Base-by-base conservation (phyloP, 2,113 vertebrate species). In the Grammomys surdaster region DNA sequence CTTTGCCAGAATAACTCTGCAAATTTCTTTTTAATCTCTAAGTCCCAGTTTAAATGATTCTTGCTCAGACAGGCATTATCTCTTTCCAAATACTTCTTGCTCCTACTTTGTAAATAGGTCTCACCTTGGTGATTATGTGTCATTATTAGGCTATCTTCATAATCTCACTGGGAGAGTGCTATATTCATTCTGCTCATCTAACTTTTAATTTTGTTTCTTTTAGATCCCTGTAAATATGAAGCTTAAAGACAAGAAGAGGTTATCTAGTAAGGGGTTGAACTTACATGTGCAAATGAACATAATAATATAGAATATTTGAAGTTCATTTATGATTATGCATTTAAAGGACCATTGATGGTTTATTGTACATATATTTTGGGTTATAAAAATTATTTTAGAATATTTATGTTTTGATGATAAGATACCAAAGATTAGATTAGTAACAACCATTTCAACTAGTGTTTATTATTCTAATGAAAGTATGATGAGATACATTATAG, bases 11-110 rank as follows among this genome's bases (percentile, higher is more conserved):
- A 26, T 33, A 36, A 76, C 67, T 88, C 56, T 94, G 63, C 22
- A 80, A 78, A 92, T 26, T 95, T 75, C n/a, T 72, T 1, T 75
- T 92, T 70, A 69, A 89, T 91, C 67, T 56, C n/a, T 17, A 95
- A 7, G 72, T 91, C 33, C n/a, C 9, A 60, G 20, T 11, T 81
- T 33, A 46, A 43, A 76, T n/a, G 60, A 26, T 40, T 8, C 16
- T 40, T 89, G 78, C 43, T 73, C 82, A 90, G 69, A 70, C 10
- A 70, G 77, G 5, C 26, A 33, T 81, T 70, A 2, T 56, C 26
- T 70, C 69, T 46, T 51, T 8, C 36, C 65, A 86, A 85, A 85
- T 10, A 54, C n/a, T 51, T 16, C 3, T 1, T 40, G 11, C 5
- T 86, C 69, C 3, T 56, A 43, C 51, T 88, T 69, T n/a, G 24